Base-by-base conservation (phyloP, 1,140 invertebrate species). In the Akabosia matsudoensis region DNA sequence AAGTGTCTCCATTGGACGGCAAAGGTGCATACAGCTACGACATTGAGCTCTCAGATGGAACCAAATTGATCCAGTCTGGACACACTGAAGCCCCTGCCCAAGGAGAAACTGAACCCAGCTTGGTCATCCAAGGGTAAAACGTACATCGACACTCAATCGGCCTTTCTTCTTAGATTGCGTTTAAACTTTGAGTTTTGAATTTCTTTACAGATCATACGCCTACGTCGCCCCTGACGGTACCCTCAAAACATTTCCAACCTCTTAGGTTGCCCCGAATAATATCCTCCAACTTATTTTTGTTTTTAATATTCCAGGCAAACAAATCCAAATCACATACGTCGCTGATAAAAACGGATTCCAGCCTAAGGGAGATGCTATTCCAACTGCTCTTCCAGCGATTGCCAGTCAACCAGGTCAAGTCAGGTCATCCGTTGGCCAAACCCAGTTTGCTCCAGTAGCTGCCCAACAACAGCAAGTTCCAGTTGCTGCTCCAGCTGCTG, bases 31-130 rank as follows among this genome's bases (percentile, higher is more conserved):
- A 7, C 34, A 72, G 37, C 33, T 72, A 72, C 22, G 70, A 72
- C 70, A 72, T 72, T 51, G 70, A 72, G 34, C 70, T 72, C 70
- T 72, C 70, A 4, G 70, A 72, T 34, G 70, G 70, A 22, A 72
- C 70, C 10, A 72, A 72, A 22, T 51, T 72, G 16, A 22, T 45
- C 3, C 70, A 72, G 24, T 34, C 33, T n/a, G 70, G 70, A 72
- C 33, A 45, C 70, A 72, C 70, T 7, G 70, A 72, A 51, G 70
- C 70, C 4, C 70, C 70, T 26, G 70, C 1, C 2, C 24, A 26
- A 22, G 70, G 70, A 22, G 70, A 72, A 51, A 72, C 33, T 51
- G 70, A 72, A 34, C n/a, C 70, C 16, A 45, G 33, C 33, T 37
- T 72, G 24, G 70, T 72, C 10, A 72, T 72, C 22, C 22, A 72